A percentile compares a stretch with the other conserved stretches of the same genome.
Evolutionary conservation across 1,140 invertebrate genomes (phyloP).

Genomic region (Drosophila melanica): DNA sequence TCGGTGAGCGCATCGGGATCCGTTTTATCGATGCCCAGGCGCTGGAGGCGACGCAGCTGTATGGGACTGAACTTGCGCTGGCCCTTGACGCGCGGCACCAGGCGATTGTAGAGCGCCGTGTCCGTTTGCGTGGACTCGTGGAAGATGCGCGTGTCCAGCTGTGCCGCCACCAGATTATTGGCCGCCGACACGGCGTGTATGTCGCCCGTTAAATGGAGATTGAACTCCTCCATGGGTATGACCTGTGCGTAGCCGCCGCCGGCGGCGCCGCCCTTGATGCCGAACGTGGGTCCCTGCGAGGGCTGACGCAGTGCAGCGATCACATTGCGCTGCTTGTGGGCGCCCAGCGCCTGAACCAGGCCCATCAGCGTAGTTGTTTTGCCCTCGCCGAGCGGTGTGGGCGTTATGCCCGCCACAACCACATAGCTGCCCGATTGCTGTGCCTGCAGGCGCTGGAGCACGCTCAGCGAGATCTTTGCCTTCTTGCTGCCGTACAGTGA

Average conservation of each 20-base stretch:
- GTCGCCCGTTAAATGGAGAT: conserved; percentile 99
- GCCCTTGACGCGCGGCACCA: conserved; percentile 93
- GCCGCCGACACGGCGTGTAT: conserved; percentile 99
- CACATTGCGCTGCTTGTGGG: conserved; percentile 93
- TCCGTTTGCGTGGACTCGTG: conserved; percentile 97
- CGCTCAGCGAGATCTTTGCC: conserved; percentile 95
- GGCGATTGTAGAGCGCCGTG: conserved; percentile 92
- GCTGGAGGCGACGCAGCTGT: conserved; percentile 91
- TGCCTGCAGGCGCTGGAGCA: conserved; percentile 90
- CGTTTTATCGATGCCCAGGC: conserved; percentile 94
- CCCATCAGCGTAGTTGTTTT: conserved; percentile 98
- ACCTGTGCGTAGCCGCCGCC: conserved; percentile 87
- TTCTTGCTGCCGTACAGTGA: conserved; percentile 97
- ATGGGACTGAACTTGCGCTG: conserved; percentile 92
- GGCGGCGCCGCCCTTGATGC: conserved; percentile 91
- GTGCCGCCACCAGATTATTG: conserved; percentile 98
- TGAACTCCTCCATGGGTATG: conserved; percentile 99
- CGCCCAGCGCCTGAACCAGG: conserved; percentile 95
- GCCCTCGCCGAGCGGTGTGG: conserved; percentile 98
- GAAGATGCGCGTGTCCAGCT: conserved; percentile 97
- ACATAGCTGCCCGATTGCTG: conserved; percentile 95
- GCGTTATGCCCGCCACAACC: conserved; percentile 98
- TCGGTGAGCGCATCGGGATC: conserved; percentile 92
- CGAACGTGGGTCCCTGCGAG: conserved; percentile 99
- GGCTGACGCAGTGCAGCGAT: conserved; percentile 99